Evolutionary conservation across 2,888 invertebrate species (phyloP).

Genomic region (Sceliomorpha sp.): DNA sequence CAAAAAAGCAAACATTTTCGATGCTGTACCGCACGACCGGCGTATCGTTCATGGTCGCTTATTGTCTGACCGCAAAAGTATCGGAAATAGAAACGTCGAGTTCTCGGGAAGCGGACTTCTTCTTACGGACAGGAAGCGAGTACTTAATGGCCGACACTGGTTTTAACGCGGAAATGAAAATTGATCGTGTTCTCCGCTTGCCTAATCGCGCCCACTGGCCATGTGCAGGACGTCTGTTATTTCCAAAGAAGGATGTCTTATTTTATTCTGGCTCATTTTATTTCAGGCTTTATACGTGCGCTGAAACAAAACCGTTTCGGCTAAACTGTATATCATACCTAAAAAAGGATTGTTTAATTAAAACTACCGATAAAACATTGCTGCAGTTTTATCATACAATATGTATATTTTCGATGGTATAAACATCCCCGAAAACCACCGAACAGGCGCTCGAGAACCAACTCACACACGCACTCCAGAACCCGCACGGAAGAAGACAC

Average conservation of each 20-base stretch:
- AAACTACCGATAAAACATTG: no score
- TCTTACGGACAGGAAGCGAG: constrained; percentile 54
- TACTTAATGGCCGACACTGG: constrained; percentile 58
- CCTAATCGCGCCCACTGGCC: constrained; percentile 7
- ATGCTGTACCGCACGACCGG: constrained; percentile 19
- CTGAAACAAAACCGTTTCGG: no score
- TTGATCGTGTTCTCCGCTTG: constrained; percentile 59
- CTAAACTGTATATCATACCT: no score
- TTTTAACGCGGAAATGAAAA: constrained; percentile 65
- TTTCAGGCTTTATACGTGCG: no score
- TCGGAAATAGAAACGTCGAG: constrained; percentile 69
- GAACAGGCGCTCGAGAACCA: no score
- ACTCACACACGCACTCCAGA: no score
- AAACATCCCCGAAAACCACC: no score
- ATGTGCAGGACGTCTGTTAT: constrained; percentile 13
- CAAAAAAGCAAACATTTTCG: constrained; percentile 35
- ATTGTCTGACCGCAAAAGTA: constrained; percentile 69
- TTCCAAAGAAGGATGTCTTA: constrained; percentile 10
- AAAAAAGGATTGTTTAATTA: no score
- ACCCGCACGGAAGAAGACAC: no score
- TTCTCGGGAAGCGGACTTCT: constrained; percentile 50
- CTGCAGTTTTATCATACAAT: no score
- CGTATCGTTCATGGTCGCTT: constrained; percentile 37
- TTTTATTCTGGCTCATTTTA: constrained; percentile 27
- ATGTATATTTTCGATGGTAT: no score